phyloP scores from a whole-genome alignment of 2,113 vertebrate species.

The Craseonycteris thonglongyai region DNA sequence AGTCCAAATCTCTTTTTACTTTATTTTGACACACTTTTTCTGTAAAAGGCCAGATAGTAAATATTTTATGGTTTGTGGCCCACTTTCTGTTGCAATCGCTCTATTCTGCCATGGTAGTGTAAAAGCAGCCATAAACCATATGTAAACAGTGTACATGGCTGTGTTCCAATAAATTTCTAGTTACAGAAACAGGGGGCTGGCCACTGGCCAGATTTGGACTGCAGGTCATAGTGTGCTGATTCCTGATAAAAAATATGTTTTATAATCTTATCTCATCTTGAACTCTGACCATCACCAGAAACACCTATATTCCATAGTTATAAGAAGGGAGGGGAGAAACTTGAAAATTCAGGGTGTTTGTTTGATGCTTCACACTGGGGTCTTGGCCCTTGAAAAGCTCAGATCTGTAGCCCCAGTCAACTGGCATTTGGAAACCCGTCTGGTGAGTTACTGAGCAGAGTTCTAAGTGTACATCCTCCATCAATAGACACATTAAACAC shows the following conservation, averaged over 20 bases:
- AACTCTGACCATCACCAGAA: background rate
- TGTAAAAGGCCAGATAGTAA: background rate
- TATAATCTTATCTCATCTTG: background rate
- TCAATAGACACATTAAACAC: background rate
- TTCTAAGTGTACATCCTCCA: background rate
- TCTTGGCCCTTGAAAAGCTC: background rate
- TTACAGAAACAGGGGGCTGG: background rate
- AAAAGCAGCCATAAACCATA: background rate
- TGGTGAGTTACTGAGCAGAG: background rate
- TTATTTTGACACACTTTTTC: background rate
- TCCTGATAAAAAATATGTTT: background rate
- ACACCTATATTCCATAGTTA: background rate
- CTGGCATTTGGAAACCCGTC: background rate
- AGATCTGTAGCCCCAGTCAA: background rate
- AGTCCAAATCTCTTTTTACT: background rate
- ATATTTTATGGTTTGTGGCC: background rate
- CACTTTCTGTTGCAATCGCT: background rate
- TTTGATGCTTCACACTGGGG: background rate
- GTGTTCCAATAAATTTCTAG: background rate
- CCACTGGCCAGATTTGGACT: background rate
- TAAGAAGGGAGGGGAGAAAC: background rate
- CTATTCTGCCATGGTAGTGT: background rate
- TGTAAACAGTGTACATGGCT: background rate
- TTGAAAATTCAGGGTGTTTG: background rate
- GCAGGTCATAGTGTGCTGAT: background rate